Evolutionary conservation across 2,888 invertebrate species (phyloP), one percentile per base, ranked within the genome.

Genomic region (Chouioia cunea): DNA sequence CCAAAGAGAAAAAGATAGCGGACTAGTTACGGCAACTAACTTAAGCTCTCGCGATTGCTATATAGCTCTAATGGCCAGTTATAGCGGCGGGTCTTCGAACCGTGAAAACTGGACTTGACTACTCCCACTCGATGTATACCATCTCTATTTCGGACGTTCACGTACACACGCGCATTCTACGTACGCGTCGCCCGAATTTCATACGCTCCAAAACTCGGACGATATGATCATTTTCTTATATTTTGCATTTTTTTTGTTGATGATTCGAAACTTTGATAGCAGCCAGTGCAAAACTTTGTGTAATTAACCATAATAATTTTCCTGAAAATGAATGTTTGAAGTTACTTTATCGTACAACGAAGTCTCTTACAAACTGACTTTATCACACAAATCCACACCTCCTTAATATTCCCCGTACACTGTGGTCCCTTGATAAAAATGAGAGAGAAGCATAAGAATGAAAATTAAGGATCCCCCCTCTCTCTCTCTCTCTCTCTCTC

Each of bases 81-180:
- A 78, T 78, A 79, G 78, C 76, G 76, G 78, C 73, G 73, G 76
- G 74, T 77, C 77, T 75, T 73, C 76, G 77, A 78, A 77, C 77
- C 76, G 75, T 76, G 76, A 75, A 77, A 76, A 77, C 76, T 77
- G 71, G 60, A 66, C 70, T 53, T 50, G 48, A 36, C 16, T 44
- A 18, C 50, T 56, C 43, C 18, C 52, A 43, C 60, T 48, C 65
- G 44, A 46, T 68, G 65, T 63, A 65, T 65, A 6, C 20, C 58
- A 63, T 70, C 70, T 64, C 57, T 36, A 36, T 36, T 36, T 36
- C 36, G 36, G 36, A 36, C 36, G 36, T 27, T 27, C 27, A 27
- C 27, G 27, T 6, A 27, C 27, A 4, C 27, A 4, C 27, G 3
- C 27, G 27, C 27, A n/a, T n/a, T n/a, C n/a, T n/a, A n/a, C n/a